A percentile compares a stretch with the other conserved stretches of the same genome.
These are phyloP conservation scores for Sweltsa coloradensis DNA, from an alignment of 1,140 invertebrate species.

Conservation along the genomic window DNA sequence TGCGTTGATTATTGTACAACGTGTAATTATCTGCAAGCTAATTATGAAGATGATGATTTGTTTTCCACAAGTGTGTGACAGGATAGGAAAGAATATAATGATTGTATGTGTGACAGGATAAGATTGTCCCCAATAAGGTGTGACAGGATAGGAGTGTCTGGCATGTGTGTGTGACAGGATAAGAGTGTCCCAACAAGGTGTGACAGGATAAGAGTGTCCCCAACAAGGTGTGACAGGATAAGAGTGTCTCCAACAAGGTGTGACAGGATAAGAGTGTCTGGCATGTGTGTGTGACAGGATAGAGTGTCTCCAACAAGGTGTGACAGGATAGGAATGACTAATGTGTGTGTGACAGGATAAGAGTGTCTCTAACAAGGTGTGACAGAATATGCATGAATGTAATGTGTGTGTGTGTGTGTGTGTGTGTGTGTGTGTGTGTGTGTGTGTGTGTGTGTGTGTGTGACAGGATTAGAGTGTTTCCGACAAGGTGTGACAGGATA, in stretches of 20 bases:
- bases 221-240: conserved; percentile 30
- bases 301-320: background rate
- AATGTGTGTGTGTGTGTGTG: conserved; percentile 15
- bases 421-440: conserved; percentile 25
- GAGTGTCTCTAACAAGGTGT: background rate
- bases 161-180: background rate
- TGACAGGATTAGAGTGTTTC: background rate
- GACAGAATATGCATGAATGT: background rate
- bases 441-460: background rate
- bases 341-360: background rate
- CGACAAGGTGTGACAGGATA: background rate
- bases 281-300: background rate
- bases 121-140: background rate
- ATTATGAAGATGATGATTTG: too few relatives aligned
- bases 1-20: too few relatives aligned
- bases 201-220: background rate
- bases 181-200: background rate
- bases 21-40: too few relatives aligned
- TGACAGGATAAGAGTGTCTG: background rate
- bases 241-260: background rate
- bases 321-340: background rate
- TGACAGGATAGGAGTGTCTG: background rate
- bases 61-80: too few relatives aligned
- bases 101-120: too few relatives aligned
- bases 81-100: too few relatives aligned